Base-by-base conservation (phyloP, 2,888 invertebrate species). In the Cyaniris semiargus region DNA sequence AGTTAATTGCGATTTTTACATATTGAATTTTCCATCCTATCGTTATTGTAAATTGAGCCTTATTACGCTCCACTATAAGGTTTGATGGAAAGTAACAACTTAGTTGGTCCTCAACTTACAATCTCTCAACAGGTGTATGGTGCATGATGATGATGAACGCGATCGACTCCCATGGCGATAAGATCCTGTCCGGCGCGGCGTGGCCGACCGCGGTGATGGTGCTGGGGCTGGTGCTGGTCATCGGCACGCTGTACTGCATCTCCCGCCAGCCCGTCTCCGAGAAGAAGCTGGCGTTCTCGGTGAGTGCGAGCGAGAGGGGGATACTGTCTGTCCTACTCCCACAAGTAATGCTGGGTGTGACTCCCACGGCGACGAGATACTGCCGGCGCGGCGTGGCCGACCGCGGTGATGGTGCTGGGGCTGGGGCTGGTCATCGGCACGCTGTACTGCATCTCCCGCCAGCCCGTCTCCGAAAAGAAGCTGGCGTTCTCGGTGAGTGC, bases 281-380 rank as follows among this genome's bases (percentile, higher is more conserved):
- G 60, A 94, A 94, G 85, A 94, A 95, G 80, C 89, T 96, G 1
- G 94, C 95, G 0, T 96, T 96, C 85, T 95, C 95, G 48, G 96
- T 96, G 80, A 90, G 89, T 88, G 18, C 38, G 10, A 38, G 1
- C 7, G 15, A 31, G 44, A 53, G n/a, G 7, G 27, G 23, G 34
- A 34, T 34, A 70, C 53, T 70, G n/a, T 34, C 27, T 23, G 23
- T 56, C 56, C 6, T n/a, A n/a, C n/a, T 56, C 58, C 8, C 7
- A n/a, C n/a, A 5, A 56, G n/a, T 5, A n/a, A 27, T 27, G 27
- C 27, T 27, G 27, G 27, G 27, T 27, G n/a, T n/a, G 86, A 88
- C 81, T 81, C 82, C 56, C 87, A 88, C 85, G 91, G 89, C 0
- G 83, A 79, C 0, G 81, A 79, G 1, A 84, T 94, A 44, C 78